Conservation (phyloP, 2,888 invertebrate species). For the Amiota communis region DNA sequence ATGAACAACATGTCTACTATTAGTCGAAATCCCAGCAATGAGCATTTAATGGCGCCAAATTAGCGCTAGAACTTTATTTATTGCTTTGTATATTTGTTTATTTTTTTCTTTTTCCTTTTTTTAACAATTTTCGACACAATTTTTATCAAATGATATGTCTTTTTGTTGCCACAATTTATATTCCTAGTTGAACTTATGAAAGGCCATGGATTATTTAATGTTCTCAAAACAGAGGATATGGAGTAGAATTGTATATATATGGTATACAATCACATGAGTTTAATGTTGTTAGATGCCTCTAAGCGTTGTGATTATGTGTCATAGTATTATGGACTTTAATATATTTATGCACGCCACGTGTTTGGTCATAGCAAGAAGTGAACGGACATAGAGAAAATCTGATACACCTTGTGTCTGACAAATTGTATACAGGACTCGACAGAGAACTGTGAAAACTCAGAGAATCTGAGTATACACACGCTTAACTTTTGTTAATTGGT, state of each 20-base stretch:
- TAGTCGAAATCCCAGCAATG: not conserved
- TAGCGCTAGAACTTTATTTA: slow-evolving; percentile 19
- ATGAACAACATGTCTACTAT: not conserved
- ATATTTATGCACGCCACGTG: slow-evolving; percentile 34
- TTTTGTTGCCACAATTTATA: slow-evolving; percentile 17
- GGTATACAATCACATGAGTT: too few relatives aligned
- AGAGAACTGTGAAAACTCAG: too few relatives aligned
- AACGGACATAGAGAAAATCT: too few relatives aligned
- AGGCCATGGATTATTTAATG: too few relatives aligned
- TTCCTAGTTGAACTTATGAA: too few relatives aligned
- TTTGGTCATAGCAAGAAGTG: not conserved
- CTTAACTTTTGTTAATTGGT: slow-evolving; percentile 57
- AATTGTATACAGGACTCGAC: not conserved
- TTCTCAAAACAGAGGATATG: too few relatives aligned
- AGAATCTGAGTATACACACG: slow-evolving; percentile 14
- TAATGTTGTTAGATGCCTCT: too few relatives aligned
- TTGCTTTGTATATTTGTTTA: not conserved
- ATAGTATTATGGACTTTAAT: not conserved
- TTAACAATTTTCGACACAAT: not conserved
- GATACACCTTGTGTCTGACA: slow-evolving; percentile 37
- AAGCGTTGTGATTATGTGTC: not conserved
- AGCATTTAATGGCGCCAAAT: slow-evolving; percentile 25
- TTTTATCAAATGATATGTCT: too few relatives aligned
- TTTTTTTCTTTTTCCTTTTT: not conserved
- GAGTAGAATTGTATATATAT: too few relatives aligned